Evolutionary conservation across 2,797 vertebrate species (phyloP), one percentile per base, ranked within the genome.

Genomic region (Myiothlypis chrysogaster): DNA sequence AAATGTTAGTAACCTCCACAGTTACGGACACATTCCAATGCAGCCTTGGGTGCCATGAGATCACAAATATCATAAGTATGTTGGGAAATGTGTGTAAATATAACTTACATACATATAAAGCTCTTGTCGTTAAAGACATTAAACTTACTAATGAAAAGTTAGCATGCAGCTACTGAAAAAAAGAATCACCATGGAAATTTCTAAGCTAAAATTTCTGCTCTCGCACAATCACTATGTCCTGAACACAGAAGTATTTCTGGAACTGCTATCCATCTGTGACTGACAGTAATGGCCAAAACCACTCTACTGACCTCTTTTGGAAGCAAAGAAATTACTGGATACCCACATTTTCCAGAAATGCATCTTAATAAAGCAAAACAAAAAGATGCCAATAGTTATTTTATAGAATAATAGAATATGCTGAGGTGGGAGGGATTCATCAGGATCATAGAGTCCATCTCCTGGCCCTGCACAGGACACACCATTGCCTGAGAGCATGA

Each of bases 141-240:
- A 22, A 81, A 12, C 13, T 53, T 70, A 60, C 8, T 71, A 78
- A 59, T 7, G 22, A 85, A 82, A 90, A 71, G 49, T 16, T 39
- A 83, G 49, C 72, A 66, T 28, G 68, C 4, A 78, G 37, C 3
- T 56, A 34, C 17, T 35, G 41, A 61, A 63, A 63, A 72, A 44
- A 86, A 28, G 4, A 83, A 75, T 61, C 47, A 41, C 35, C 50
- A 65, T 15, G 61, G 57, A 92, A 86, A 90, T 79, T 53, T 79
- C 43, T 64, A n/a, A 22, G 55, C 28, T 55, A 35, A n/a, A 78
- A 52, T 69, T 88, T 90, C 46, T 89, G 25, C 20, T 90, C 19
- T 82, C 46, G 55, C 10, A 27, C 19, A 59, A 12, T 56, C 70
- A 44, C 21, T 35, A 8, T 37, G 68, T 24, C 47, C 17, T 23